These are phyloP conservation scores for Dilophus febrilis DNA, from an alignment of 2,888 invertebrate genomes.

Conservation along the genomic window DNA sequence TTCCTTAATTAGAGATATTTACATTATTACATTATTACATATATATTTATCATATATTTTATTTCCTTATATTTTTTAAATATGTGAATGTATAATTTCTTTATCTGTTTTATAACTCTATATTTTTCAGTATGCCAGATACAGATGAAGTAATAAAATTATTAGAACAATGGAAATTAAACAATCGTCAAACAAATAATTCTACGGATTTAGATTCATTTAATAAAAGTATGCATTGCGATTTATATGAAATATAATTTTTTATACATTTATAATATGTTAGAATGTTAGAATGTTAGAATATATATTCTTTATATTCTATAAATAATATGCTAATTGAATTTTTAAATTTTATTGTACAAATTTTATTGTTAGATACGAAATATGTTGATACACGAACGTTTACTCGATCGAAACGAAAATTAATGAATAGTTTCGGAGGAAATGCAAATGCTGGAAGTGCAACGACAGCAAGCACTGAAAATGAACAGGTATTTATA, in stretches of 20 bases:
- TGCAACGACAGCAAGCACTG: too few species aligned
- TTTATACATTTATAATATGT: neutral
- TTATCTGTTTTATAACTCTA: neutral
- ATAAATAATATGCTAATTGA: neutral
- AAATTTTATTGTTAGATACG: conserved; percentile 17
- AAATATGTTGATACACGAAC: conserved; percentile 27
- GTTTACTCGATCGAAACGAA: conserved; percentile 28
- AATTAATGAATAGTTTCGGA: conserved; percentile 23
- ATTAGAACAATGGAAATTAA: conserved; percentile 27
- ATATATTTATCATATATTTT: too few species aligned
- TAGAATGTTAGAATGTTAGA: neutral
- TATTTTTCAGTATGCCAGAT: conserved; percentile 3
- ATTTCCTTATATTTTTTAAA: too few species aligned
- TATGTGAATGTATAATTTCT: too few species aligned
- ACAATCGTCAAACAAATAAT: too few species aligned
- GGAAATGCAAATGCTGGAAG: too few species aligned
- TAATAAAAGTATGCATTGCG: neutral
- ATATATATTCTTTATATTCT: neutral
- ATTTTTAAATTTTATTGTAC: conserved; percentile 5
- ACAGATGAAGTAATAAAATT: conserved; percentile 27
- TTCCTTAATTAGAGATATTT: too few species aligned
- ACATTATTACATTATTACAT: too few species aligned
- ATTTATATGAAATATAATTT: neutral
- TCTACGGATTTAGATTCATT: neutral
- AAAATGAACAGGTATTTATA: neutral